Conservation (phyloP, 1,140 invertebrate genomes). For the Danaus melanippus region DNA sequence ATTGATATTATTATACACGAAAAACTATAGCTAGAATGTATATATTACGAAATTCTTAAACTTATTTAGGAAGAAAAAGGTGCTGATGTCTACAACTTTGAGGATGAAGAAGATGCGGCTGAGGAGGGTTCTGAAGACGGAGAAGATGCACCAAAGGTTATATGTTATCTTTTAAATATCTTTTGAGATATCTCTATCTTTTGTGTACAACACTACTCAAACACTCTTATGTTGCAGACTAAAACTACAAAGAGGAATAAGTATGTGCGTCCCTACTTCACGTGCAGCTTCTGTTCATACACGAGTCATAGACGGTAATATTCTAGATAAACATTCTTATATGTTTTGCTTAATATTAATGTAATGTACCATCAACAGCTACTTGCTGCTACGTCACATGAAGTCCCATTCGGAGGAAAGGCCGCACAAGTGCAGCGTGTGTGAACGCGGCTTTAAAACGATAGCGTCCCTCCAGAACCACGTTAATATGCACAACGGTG, state of each 20-base stretch:
- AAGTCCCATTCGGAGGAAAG: constrained; percentile 96
- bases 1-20: too few species aligned
- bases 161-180: constrained; percentile 1
- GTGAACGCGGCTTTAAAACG: constrained; percentile 96
- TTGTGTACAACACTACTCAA: background rate
- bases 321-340: background rate
- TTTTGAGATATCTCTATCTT: background rate
- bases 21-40: too few species aligned
- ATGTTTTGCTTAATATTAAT: too few species aligned
- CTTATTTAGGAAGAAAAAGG: constrained; percentile 32
- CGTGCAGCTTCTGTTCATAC: constrained; percentile 52
- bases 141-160: constrained; percentile 22
- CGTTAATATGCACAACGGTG: constrained; percentile 96
- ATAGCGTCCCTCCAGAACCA: constrained; percentile 94
- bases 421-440: constrained; percentile 95
- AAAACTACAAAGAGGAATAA: constrained; percentile 20
- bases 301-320: constrained; percentile 52
- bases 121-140: constrained; percentile 25
- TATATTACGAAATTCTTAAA: too few species aligned
- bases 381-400: constrained; percentile 93
- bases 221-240: constrained; percentile 1
- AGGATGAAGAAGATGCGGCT: constrained; percentile 72
- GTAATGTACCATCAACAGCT: constrained; percentile 64
- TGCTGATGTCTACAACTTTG: constrained; percentile 73
- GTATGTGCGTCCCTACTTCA: constrained; percentile 36